phyloP scores from a whole-genome alignment of 2,797 vertebrate species.

The Thripadectes ignobilis region DNA sequence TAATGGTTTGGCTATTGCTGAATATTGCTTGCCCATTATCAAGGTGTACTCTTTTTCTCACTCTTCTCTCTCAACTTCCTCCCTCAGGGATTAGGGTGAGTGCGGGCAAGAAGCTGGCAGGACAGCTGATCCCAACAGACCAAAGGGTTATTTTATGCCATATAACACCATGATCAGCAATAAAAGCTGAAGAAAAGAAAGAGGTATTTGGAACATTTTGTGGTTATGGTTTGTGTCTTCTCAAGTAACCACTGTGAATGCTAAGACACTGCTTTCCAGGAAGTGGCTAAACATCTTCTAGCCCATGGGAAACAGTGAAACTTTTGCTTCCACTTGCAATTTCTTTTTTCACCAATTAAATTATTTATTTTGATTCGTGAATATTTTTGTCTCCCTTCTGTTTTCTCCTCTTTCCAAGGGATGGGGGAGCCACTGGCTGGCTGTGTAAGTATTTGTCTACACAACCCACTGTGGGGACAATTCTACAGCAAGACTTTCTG shows the following conservation, averaged over 20 bases:
- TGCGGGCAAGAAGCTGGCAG: not conserved
- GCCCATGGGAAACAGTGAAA: not conserved
- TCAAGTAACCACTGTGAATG: not conserved
- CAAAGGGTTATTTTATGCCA: rapidly evolving
- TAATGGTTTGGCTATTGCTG: not conserved
- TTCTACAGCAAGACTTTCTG: not conserved
- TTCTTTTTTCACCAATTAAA: not conserved
- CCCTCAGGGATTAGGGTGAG: not conserved
- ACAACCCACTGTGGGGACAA: not conserved
- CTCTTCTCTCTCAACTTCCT: not conserved
- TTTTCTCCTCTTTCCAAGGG: not conserved
- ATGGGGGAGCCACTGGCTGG: not conserved
- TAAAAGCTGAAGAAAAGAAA: not conserved
- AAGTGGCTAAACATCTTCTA: not conserved
- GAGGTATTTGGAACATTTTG: not conserved
- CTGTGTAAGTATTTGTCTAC: not conserved
- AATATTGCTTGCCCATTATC: not conserved
- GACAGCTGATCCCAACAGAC: not conserved
- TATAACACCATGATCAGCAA: not conserved
- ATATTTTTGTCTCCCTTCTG: not conserved
- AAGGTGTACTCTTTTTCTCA: not conserved
- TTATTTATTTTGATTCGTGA: rapidly evolving
- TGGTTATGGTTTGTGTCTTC: not conserved
- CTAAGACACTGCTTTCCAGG: not conserved
- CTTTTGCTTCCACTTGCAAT: not conserved